Percentiles rank a stretch among this genome's conserved stretches.
These are phyloP conservation scores for Pachypanchax playfairii DNA, from an alignment of 2,113 vertebrate genomes.

Conservation along the genomic window DNA sequence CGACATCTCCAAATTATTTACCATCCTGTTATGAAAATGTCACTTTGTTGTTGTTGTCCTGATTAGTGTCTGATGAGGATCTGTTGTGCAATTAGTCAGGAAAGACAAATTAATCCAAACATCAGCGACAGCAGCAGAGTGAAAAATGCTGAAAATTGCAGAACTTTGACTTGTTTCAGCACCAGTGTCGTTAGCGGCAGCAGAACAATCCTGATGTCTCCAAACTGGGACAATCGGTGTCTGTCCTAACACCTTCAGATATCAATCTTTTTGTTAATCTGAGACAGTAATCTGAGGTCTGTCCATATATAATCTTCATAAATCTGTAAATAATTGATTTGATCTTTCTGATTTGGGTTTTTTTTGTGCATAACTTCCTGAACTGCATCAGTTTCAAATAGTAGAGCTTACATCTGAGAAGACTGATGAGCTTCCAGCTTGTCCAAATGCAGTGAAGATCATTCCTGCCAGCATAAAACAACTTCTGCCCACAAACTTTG, in stretches of 20 bases:
- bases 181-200: slow-evolving; percentile 31
- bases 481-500: too few relatives aligned
- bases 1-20: not conserved
- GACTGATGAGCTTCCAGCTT: too few relatives aligned
- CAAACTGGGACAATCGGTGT: slow-evolving; percentile 36
- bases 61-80: not conserved
- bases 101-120: slow-evolving; percentile 31
- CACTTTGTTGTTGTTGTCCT: not conserved
- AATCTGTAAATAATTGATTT: too few relatives aligned
- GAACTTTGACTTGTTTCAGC: slow-evolving; percentile 29
- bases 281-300: too few relatives aligned
- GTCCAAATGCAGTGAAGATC: too few relatives aligned
- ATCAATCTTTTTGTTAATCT: too few relatives aligned
- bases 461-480: too few relatives aligned
- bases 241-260: slow-evolving; percentile 9
- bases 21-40: not conserved
- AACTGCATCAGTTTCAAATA: too few relatives aligned
- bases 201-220: slow-evolving; percentile 13
- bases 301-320: too few relatives aligned
- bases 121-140: slow-evolving; percentile 18
- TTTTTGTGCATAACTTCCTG: too few relatives aligned
- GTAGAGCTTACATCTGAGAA: too few relatives aligned
- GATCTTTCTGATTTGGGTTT: too few relatives aligned
- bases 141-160: slow-evolving; percentile 31
- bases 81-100: not conserved